Evolutionary conservation across 92 coral and sea anemone genomes (phyloP).

Genomic region (Heteractis magnifica): DNA sequence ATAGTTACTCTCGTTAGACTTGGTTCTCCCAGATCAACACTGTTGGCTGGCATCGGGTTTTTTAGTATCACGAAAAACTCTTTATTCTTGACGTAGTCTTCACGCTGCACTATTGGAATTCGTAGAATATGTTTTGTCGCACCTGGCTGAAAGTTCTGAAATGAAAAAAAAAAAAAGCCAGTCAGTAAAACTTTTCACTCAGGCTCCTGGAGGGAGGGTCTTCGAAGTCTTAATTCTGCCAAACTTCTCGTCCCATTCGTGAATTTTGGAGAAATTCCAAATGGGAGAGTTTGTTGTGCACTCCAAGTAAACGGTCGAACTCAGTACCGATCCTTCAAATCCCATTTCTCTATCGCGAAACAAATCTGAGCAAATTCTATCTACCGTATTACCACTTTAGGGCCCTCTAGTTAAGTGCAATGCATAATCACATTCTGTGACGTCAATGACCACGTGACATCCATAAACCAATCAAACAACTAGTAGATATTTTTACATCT

Average conservation of each 20-base stretch:
- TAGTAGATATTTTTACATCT: neutral
- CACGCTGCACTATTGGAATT: conserved; percentile 49
- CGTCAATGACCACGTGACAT: neutral
- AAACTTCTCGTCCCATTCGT: no score
- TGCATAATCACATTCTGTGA: neutral
- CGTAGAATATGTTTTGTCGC: conserved; percentile 57
- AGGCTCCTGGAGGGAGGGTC: no score
- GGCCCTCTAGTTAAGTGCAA: no score
- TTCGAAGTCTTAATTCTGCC: no score
- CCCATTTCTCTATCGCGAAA: no score
- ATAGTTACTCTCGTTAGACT: conserved; percentile 71
- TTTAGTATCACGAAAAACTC: conserved; percentile 74
- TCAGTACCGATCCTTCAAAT: no score
- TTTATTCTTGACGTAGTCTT: conserved; percentile 58
- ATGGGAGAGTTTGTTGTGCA: no score
- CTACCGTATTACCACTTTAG: no score
- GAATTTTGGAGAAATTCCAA: no score
- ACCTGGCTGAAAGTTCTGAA: conserved; percentile 57
- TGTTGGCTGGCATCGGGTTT: conserved; percentile 60
- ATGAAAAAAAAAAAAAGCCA: neutral
- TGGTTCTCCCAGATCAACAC: conserved; percentile 74
- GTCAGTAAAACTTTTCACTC: neutral
- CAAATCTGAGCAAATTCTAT: no score
- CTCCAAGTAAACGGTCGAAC: no score
- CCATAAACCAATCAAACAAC: neutral